Evolutionary conservation across 2,113 vertebrate genomes (phyloP).

Genomic region (Nanorana parkeri): DNA sequence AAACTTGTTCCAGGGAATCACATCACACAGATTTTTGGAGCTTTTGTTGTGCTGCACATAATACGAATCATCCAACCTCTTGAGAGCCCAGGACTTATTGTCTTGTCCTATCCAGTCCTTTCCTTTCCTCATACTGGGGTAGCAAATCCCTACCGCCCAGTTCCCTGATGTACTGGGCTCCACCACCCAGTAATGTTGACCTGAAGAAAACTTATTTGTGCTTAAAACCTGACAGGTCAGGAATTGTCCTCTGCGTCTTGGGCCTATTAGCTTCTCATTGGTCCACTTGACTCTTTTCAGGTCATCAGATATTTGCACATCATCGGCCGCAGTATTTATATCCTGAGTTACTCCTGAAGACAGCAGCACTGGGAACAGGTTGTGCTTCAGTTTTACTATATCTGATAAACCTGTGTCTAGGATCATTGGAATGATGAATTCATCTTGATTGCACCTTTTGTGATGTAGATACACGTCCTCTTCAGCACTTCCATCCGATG

Average conservation of each 20-base stretch:
- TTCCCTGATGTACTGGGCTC: background rate
- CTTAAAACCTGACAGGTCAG: background rate
- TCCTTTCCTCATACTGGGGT: background rate
- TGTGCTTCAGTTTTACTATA: too few species aligned
- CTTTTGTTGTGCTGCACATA: background rate
- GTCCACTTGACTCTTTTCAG: background rate
- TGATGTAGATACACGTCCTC: background rate
- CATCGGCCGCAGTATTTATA: background rate
- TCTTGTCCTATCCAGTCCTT: background rate
- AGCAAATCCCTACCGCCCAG: background rate
- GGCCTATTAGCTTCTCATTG: background rate
- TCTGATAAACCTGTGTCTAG: background rate
- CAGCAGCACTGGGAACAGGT: background rate
- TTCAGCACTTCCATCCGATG: background rate
- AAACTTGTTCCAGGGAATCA: background rate
- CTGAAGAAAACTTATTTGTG: background rate
- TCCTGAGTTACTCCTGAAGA: background rate
- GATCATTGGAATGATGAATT: background rate
- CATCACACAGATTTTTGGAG: background rate
- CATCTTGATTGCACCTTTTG: background rate
- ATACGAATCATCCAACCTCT: background rate
- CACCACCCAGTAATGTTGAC: slow-evolving; percentile 3
- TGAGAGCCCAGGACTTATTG: background rate
- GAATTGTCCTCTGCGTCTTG: background rate
- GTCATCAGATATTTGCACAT: background rate